These are phyloP conservation scores for Polyommatus iphigenia DNA, from an alignment of 2,888 invertebrate species.

Conservation along the genomic window DNA sequence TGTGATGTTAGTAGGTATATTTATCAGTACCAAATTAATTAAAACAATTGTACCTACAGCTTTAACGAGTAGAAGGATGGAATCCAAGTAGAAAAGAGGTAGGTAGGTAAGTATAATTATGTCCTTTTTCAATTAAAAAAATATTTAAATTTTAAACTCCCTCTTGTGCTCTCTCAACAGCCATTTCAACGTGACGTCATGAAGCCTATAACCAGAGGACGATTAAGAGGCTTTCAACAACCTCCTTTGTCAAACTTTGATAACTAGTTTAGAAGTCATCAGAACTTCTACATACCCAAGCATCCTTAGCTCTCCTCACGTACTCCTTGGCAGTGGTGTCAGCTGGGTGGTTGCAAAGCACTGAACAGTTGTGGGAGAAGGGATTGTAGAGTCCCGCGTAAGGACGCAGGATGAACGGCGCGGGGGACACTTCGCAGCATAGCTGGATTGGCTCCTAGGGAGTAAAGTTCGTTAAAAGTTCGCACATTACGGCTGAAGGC, in stretches of 20 bases:
- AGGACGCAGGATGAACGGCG: conserved; percentile 87
- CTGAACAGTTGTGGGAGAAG: conserved; percentile 88
- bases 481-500: not conserved
- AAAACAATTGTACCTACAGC: too few relatives aligned
- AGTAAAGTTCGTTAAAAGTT: not conserved
- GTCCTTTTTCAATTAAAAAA: too few relatives aligned
- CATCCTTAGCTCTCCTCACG: conserved; percentile 85
- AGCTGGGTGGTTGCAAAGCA: conserved; percentile 92
- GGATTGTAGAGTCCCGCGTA: conserved; percentile 91
- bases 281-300: conserved; percentile 77
- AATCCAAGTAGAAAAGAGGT: too few relatives aligned
- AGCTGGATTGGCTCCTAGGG: conserved; percentile 64
- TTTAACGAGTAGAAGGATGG: too few relatives aligned
- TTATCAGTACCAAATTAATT: too few relatives aligned
- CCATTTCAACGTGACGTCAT: too few relatives aligned
- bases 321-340: conserved; percentile 86
- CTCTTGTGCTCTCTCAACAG: too few relatives aligned
- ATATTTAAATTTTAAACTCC: too few relatives aligned
- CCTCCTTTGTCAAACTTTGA: not conserved
- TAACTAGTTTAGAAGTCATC: not conserved
- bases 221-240: too few relatives aligned
- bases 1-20: too few relatives aligned
- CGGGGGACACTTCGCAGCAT: conserved; percentile 83
- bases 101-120: too few relatives aligned
- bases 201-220: too few relatives aligned